These are phyloP conservation scores for Sebastes kiyomatsui DNA, from an alignment of 2,797 vertebrate species.

Conservation along the genomic window DNA sequence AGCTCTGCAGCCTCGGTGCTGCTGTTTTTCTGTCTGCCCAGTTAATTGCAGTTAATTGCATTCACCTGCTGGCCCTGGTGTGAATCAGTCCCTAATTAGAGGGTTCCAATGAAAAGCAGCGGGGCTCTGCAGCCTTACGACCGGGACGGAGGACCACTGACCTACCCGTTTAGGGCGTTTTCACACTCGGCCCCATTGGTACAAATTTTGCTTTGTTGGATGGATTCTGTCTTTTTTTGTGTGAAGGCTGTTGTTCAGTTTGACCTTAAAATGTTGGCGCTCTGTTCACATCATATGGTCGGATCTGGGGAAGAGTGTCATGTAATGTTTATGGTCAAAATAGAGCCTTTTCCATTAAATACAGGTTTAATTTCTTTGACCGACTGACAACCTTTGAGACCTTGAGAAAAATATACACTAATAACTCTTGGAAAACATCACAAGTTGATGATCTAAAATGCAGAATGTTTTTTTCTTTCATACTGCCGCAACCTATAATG, in stretches of 20 bases:
- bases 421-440: not conserved
- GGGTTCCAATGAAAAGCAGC: conserved; percentile 32
- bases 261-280: no score
- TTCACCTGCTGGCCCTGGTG: conserved; percentile 52
- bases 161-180: not conserved
- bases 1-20: not conserved
- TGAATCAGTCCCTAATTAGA: conserved; percentile 48
- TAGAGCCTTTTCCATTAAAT: not conserved
- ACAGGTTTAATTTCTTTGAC: no score
- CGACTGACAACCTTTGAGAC: no score
- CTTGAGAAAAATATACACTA: not conserved
- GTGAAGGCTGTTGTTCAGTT: not conserved
- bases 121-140: conserved; percentile 4
- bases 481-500: not conserved
- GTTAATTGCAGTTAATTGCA: conserved; percentile 59
- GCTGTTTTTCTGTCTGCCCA: conserved; percentile 15
- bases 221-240: not conserved
- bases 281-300: not conserved
- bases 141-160: not conserved
- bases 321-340: not conserved
- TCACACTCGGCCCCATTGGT: not conserved
- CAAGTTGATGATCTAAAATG: not conserved
- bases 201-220: not conserved
- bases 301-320: not conserved
- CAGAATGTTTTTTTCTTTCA: not conserved